Conservation (phyloP, 1,140 invertebrate genomes). For the Macrosteles quadrilineatus region DNA sequence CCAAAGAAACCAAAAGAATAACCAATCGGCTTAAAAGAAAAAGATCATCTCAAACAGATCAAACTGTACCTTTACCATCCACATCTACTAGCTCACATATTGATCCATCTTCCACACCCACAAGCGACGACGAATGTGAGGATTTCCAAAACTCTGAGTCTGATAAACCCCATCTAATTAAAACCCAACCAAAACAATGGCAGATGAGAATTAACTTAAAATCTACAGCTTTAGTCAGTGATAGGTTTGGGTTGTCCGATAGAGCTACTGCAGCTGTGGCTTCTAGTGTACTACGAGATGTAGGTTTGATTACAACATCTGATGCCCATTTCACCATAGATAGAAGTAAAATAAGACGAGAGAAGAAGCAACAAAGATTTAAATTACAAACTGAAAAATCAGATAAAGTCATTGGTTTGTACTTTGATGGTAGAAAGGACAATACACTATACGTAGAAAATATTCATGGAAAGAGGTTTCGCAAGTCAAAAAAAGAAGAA, state of each 20-base stretch:
- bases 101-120: too few species aligned
- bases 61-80: too few species aligned
- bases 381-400: too few species aligned
- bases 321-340: constrained; percentile 40
- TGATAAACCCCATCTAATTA: too few species aligned
- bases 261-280: constrained; percentile 44
- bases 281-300: constrained; percentile 41
- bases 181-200: too few species aligned
- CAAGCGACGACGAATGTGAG: too few species aligned
- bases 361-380: constrained; percentile 32
- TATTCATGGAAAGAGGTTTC: constrained; percentile 37
- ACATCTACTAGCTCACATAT: too few species aligned
- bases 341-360: constrained; percentile 43
- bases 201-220: constrained; percentile 12
- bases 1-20: too few species aligned
- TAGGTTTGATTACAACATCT: constrained; percentile 30
- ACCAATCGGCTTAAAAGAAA: too few species aligned
- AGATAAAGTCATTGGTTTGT: too few species aligned
- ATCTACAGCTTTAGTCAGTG: constrained; percentile 33
- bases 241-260: constrained; percentile 45
- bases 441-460: constrained; percentile 41
- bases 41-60: too few species aligned
- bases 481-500: constrained; percentile 38
- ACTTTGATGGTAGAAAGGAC: constrained; percentile 41
- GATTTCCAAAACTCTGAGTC: too few species aligned